These are phyloP conservation scores for Automeris io DNA, from an alignment of 2,888 invertebrate species.

Conservation along the genomic window DNA sequence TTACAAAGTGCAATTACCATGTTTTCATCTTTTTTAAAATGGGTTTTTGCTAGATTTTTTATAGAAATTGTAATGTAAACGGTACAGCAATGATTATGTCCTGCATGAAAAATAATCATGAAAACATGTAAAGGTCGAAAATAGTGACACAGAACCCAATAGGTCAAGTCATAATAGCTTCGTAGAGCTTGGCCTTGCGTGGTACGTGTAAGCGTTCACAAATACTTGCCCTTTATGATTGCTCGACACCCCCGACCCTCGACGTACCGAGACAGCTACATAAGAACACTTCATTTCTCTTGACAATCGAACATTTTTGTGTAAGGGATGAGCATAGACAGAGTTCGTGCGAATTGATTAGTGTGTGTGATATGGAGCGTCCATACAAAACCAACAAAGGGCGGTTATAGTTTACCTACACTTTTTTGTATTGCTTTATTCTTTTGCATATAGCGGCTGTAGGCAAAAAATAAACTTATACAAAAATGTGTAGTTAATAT, in stretches of 20 bases:
- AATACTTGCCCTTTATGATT: slow-evolving; percentile 63
- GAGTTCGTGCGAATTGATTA: slow-evolving; percentile 13
- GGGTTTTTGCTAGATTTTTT: not conserved
- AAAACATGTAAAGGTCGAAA: slow-evolving; percentile 60
- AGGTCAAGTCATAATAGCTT: slow-evolving; percentile 63
- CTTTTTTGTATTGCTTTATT: too few species aligned
- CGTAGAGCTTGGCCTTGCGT: slow-evolving; percentile 74
- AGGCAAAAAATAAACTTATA: too few species aligned
- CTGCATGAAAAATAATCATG: slow-evolving; percentile 39
- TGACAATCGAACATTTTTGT: slow-evolving; percentile 12
- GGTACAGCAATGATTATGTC: not conserved
- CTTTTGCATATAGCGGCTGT: too few species aligned
- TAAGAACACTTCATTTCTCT: slow-evolving; percentile 3
- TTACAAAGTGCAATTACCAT: slow-evolving; percentile 58
- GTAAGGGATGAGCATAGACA: slow-evolving; percentile 10
- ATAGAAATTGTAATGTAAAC: not conserved
- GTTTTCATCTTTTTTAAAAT: slow-evolving; percentile 42
- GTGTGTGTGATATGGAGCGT: too few species aligned
- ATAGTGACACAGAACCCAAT: slow-evolving; percentile 59
- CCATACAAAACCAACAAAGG: too few species aligned
- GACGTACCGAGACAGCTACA: slow-evolving; percentile 10
- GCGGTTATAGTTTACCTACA: too few species aligned
- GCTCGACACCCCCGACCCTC: slow-evolving; percentile 47
- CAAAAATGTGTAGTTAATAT: too few species aligned
- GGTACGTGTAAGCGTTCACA: slow-evolving; percentile 74